phyloP scores from a whole-genome alignment of 1,140 invertebrate species.

The Diprion similis region DNA sequence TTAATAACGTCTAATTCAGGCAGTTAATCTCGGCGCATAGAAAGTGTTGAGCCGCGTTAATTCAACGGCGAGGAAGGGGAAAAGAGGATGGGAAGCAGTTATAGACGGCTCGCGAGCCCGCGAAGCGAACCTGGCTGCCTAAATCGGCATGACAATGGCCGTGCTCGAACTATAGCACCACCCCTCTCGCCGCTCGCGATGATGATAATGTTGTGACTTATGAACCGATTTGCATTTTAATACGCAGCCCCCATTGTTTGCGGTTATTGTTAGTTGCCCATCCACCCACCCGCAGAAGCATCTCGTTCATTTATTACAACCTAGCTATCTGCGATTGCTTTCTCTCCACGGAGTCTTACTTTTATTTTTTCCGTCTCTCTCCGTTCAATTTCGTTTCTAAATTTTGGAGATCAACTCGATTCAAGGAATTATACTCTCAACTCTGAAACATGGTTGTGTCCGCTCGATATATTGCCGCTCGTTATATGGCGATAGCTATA shows the following conservation, averaged over 20 bases:
- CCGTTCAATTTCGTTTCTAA: too few species aligned
- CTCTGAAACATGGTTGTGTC: too few species aligned
- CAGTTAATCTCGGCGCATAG: background rate
- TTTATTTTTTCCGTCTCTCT: too few species aligned
- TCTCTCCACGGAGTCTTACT: too few species aligned
- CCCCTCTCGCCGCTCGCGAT: background rate
- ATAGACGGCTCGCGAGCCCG: background rate
- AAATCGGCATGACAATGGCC: background rate
- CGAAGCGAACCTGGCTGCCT: background rate
- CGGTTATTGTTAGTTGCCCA: background rate
- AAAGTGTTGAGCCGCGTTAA: conserved; percentile 2
- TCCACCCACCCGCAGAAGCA: background rate
- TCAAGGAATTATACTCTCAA: too few species aligned
- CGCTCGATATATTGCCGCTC: too few species aligned
- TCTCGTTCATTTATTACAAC: background rate
- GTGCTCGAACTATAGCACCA: background rate
- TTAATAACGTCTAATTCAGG: conserved; percentile 5
- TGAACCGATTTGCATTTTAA: conserved; percentile 7
- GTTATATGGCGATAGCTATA: too few species aligned
- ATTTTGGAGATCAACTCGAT: too few species aligned
- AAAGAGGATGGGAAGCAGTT: background rate
- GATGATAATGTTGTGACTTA: conserved; percentile 7
- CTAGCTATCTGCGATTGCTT: too few species aligned
- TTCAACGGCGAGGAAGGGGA: background rate
- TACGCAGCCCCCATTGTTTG: background rate